Evolutionary conservation across 1,140 invertebrate species (phyloP).

Genomic region (Luehdorfia chinensis): DNA sequence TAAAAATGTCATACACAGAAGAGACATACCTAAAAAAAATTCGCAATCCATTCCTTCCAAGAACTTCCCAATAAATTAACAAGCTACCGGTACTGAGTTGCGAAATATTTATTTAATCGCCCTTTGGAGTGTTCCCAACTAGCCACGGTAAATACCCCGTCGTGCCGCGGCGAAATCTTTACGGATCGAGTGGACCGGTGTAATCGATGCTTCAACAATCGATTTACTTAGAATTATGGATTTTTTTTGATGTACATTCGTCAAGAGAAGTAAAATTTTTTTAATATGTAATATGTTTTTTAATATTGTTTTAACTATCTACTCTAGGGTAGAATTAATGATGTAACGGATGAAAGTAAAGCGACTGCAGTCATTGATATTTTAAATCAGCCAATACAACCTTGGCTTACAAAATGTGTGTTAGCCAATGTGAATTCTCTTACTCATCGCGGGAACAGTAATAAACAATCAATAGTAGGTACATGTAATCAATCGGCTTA

Average conservation of each 20-base stretch:
- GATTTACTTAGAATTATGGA: conserved; percentile 71
- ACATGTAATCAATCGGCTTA: conserved; percentile 13
- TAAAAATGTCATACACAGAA: no score
- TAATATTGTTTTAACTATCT: not conserved
- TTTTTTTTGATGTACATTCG: conserved; percentile 46
- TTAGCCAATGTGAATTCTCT: not conserved
- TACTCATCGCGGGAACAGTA: not conserved
- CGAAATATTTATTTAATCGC: conserved; percentile 26
- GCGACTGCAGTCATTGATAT: no score
- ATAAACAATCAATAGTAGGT: conserved; percentile 8
- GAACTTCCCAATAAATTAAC: conserved; percentile 29
- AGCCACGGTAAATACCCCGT: conserved; percentile 32
- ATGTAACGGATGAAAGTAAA: not conserved
- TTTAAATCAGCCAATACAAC: not conserved
- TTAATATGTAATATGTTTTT: not conserved
- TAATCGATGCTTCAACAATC: conserved; percentile 73
- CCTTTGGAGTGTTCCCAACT: conserved; percentile 33
- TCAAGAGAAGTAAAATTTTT: not conserved
- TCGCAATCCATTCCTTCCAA: no score
- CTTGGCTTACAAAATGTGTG: conserved; percentile 13
- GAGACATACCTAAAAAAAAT: no score
- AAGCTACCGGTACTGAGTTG: conserved; percentile 47
- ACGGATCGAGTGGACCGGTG: conserved; percentile 44
- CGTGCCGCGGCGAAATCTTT: conserved; percentile 49
- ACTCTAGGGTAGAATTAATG: not conserved